These are phyloP conservation scores for Climacteris rufus DNA, from an alignment of 2,113 vertebrate genomes.

Conservation along the genomic window DNA sequence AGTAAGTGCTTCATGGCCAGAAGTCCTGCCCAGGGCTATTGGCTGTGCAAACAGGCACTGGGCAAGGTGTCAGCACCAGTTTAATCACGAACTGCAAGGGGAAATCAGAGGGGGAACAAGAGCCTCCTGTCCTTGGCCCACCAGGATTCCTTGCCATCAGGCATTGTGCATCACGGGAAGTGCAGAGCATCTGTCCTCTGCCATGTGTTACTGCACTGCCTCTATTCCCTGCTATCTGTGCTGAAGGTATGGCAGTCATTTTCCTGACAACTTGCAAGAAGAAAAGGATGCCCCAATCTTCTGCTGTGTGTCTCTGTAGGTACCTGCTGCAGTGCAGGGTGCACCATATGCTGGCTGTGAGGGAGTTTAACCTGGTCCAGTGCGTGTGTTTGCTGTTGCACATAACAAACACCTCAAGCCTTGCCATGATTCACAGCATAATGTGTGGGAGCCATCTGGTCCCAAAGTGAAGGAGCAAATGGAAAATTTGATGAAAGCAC, in stretches of 20 bases:
- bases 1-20: not conserved
- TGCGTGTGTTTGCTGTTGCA: constrained; percentile 19
- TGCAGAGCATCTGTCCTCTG: constrained; percentile 8
- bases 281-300: not conserved
- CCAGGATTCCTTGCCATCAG: constrained; percentile 28
- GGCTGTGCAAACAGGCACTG: not conserved
- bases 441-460: constrained; percentile 73
- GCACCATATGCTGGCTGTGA: constrained; percentile 1
- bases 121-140: constrained; percentile 32
- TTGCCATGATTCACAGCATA: constrained; percentile 65
- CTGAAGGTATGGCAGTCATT: not conserved
- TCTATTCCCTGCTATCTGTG: not conserved
- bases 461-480: constrained; percentile 51
- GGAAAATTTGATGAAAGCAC: constrained; percentile 44
- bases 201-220: constrained; percentile 22
- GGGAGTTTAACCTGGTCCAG: constrained; percentile 28
- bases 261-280: not conserved
- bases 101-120: not conserved
- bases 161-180: not conserved
- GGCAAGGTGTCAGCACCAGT: not conserved
- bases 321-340: constrained; percentile 3
- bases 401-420: constrained; percentile 53
- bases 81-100: not conserved
- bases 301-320: not conserved
- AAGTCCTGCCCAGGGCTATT: not conserved